Evolutionary conservation across 1,140 invertebrate genomes (phyloP).

Genomic region (Bombus superbus): DNA sequence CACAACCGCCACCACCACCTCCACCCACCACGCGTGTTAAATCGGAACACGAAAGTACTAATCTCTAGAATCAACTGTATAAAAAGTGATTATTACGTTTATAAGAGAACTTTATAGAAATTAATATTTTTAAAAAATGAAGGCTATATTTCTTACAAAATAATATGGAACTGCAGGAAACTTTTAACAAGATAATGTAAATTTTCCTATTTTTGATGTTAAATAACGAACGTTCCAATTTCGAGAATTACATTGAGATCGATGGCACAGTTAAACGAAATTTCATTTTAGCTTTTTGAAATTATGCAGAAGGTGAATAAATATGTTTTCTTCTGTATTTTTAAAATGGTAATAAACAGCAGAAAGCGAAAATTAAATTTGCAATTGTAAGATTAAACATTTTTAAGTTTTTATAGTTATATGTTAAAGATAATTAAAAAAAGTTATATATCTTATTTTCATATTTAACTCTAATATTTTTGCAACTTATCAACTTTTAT

Average conservation of each 20-base stretch:
- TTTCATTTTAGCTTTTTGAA: neutral
- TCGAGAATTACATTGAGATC: conserved; percentile 10
- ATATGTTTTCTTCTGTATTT: neutral
- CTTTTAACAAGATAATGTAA: neutral
- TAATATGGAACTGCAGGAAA: conserved; percentile 30
- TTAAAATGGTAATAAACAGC: neutral
- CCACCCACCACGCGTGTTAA: conserved; percentile 77
- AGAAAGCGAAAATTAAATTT: neutral
- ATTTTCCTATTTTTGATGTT: conserved; percentile 17
- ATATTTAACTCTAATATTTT: conserved; percentile 56
- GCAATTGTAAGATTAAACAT: conserved; percentile 31
- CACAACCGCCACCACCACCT: conserved; percentile 81
- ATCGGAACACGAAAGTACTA: conserved; percentile 81
- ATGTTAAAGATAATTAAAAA: neutral
- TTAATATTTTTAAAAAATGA: conserved; percentile 38
- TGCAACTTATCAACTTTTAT: conserved; percentile 58
- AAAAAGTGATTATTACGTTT: conserved; percentile 32
- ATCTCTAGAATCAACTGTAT: conserved; percentile 72
- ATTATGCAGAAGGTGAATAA: neutral
- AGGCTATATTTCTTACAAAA: conserved; percentile 43
- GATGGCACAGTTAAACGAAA: neutral
- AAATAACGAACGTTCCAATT: conserved; percentile 13
- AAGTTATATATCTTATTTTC: conserved; percentile 48
- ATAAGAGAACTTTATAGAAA: conserved; percentile 33
- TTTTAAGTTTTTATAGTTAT: conserved; percentile 17